phyloP scores from a whole-genome alignment of 2,797 vertebrate species.

The Pogonophryne albipinna region DNA sequence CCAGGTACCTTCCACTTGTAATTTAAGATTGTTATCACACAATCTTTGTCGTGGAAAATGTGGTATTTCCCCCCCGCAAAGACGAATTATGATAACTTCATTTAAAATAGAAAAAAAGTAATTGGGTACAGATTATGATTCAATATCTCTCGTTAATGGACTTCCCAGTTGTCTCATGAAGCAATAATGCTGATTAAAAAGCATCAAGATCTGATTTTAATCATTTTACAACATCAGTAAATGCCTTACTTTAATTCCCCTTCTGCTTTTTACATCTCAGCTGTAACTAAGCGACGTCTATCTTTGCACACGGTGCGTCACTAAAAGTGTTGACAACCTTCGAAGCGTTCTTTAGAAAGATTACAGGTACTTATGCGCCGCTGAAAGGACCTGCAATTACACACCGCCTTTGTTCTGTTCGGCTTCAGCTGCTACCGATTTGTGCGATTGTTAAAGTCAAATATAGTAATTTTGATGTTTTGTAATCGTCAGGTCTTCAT shows the following conservation, averaged over 20 bases:
- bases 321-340: conserved; percentile 18
- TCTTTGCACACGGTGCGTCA: too few relatives aligned
- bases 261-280: background rate
- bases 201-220: conserved; percentile 9
- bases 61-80: conserved; percentile 4
- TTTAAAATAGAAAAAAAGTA: conserved; percentile 40
- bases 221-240: background rate
- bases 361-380: conserved; percentile 26
- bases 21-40: conserved; percentile 47
- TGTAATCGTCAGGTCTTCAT: background rate
- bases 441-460: background rate
- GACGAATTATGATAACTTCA: conserved; percentile 30
- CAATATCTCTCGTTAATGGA: conserved; percentile 28
- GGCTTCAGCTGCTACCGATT: background rate
- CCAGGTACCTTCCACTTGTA: conserved; percentile 36
- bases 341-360: conserved; percentile 32
- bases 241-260: background rate
- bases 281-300: background rate
- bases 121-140: conserved; percentile 40
- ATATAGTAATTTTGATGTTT: background rate
- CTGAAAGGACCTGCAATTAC: conserved; percentile 30
- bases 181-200: conserved; percentile 25
- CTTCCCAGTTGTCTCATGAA: conserved; percentile 33
- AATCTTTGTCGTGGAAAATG: conserved; percentile 57
- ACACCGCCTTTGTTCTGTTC: background rate